phyloP scores from a whole-genome alignment of 2,113 vertebrate species.

The Panurus biarmicus region DNA sequence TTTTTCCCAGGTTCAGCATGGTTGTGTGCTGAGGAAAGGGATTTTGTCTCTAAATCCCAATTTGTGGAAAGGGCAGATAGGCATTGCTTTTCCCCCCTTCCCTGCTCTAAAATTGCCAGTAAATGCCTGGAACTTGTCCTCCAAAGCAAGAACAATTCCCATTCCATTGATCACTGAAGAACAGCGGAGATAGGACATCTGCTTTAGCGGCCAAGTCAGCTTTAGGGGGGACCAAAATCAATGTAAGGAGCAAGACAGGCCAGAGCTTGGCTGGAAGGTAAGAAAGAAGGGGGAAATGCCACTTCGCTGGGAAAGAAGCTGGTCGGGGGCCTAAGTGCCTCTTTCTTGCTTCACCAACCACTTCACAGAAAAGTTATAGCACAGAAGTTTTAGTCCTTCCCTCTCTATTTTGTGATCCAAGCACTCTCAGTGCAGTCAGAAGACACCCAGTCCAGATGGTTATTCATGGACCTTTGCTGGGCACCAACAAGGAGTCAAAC shows the following conservation, averaged over 20 bases:
- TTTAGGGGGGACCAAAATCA: background rate
- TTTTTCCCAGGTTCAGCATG: background rate
- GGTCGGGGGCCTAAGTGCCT: background rate
- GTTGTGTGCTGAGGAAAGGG: background rate
- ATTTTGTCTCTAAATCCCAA: background rate
- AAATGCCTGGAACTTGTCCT: background rate
- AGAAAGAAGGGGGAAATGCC: background rate
- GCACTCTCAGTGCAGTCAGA: background rate
- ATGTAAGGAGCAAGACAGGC: background rate
- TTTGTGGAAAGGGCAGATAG: background rate
- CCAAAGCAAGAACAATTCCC: background rate
- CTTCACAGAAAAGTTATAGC: fast-evolving
- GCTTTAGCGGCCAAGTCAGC: background rate
- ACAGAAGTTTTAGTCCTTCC: background rate
- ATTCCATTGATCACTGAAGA: background rate
- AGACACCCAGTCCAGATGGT: background rate
- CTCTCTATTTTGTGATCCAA: background rate
- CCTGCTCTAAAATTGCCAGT: background rate
- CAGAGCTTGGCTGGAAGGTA: background rate
- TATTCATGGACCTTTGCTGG: background rate
- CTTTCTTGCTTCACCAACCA: background rate
- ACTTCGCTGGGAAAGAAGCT: background rate
- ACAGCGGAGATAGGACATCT: fast-evolving
- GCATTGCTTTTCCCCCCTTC: background rate
- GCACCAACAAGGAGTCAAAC: background rate